Percentiles rank a stretch among this genome's conserved stretches.
phyloP scores from a whole-genome alignment of 2,113 vertebrate species.

The Hippocampus mohnikei region DNA sequence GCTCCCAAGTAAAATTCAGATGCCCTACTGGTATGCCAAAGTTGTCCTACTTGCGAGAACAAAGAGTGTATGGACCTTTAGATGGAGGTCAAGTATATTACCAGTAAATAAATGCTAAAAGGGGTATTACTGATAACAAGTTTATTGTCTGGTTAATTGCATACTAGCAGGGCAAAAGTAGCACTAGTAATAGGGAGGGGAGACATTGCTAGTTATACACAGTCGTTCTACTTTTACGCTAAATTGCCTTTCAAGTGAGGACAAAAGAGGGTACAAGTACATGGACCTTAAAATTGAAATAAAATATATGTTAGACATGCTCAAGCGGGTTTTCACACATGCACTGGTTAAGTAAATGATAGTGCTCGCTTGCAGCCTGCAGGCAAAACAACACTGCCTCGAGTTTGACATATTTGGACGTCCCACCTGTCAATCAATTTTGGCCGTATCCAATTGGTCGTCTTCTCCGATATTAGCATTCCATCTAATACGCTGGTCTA shows the following conservation, averaged over 20 bases:
- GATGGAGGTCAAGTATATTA: too few species aligned
- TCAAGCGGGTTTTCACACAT: neutral
- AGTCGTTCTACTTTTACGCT: neutral
- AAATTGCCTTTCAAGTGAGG: neutral
- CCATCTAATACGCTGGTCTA: conserved; percentile 63
- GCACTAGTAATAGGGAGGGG: neutral
- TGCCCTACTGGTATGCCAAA: neutral
- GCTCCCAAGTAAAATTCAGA: too few species aligned
- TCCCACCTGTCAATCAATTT: conserved; percentile 54
- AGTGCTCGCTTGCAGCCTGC: conserved; percentile 10
- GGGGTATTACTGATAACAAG: neutral
- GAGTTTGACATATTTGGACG: conserved; percentile 41
- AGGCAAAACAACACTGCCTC: conserved; percentile 43
- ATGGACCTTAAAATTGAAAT: neutral
- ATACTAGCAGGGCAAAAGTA: neutral
- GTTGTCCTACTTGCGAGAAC: neutral
- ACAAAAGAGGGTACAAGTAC: neutral
- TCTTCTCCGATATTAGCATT: conserved; percentile 68
- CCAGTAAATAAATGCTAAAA: neutral
- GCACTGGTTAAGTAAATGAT: conserved; percentile 33
- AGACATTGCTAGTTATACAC: neutral
- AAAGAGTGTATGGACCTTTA: neutral
- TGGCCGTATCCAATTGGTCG: conserved; percentile 64
- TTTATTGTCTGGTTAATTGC: neutral
- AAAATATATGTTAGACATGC: neutral